A percentile compares a stretch with the other conserved stretches of the same genome.
These are phyloP conservation scores for Gila robusta DNA, from an alignment of 2,797 vertebrate species.

Conservation along the genomic window DNA sequence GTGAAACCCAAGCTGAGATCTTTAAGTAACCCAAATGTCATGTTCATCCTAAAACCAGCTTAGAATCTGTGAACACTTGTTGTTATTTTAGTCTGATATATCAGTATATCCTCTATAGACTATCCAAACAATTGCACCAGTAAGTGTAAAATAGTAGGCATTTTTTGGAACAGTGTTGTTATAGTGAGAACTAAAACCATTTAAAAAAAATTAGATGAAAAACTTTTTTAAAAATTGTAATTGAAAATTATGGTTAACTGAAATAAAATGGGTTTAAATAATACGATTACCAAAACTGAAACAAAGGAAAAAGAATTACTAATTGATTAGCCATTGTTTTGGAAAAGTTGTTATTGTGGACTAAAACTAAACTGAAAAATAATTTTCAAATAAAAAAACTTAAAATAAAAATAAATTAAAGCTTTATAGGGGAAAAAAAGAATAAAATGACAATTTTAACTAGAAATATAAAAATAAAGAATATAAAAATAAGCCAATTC, in stretches of 20 bases:
- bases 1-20: conserved; percentile 8
- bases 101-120: background rate
- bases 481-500: background rate
- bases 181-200: background rate
- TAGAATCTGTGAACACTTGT: background rate
- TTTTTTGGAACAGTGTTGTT: background rate
- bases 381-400: background rate
- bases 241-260: background rate
- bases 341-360: background rate
- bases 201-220: background rate
- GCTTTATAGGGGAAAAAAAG: background rate
- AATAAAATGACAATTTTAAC: background rate
- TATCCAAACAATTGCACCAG: conserved; percentile 19
- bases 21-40: background rate
- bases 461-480: background rate
- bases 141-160: conserved; percentile 15
- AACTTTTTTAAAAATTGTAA: no score
- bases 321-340: background rate
- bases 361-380: background rate
- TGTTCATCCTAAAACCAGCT: background rate
- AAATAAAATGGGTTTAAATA: background rate
- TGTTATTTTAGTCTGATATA: background rate
- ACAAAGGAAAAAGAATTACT: background rate
- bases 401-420: background rate
- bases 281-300: background rate